Conservation (phyloP, 1,140 invertebrate species). For the Spodoptera frugiperda region DNA sequence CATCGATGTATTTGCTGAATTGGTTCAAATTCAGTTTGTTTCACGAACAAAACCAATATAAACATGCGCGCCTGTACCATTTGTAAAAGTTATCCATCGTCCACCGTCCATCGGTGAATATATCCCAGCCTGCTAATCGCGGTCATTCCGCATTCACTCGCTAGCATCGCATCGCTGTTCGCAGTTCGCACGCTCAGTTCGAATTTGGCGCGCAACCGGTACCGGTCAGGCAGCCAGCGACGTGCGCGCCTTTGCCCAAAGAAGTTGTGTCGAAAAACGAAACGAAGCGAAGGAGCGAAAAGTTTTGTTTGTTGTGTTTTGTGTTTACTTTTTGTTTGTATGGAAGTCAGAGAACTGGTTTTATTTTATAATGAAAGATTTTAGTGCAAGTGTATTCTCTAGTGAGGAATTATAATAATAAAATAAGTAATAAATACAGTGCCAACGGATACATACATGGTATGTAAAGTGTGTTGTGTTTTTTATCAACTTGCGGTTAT, state of each 20-base stretch:
- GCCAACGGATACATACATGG: constrained; percentile 52
- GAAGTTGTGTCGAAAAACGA: constrained; percentile 28
- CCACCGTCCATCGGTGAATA: constrained; percentile 43
- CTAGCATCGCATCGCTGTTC: constrained; percentile 43
- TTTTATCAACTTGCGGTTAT: constrained; percentile 77
- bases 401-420: background rate
- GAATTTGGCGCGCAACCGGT: constrained; percentile 79
- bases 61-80: constrained; percentile 45
- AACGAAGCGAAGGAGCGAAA: constrained; percentile 57
- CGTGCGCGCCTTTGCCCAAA: constrained; percentile 67
- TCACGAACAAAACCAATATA: constrained; percentile 47
- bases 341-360: constrained; percentile 51
- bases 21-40: constrained; percentile 24
- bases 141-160: constrained; percentile 51
- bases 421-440: constrained; percentile 33
- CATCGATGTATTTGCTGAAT: constrained; percentile 41
- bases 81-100: constrained; percentile 43
- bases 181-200: constrained; percentile 62
- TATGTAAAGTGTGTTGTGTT: constrained; percentile 67
- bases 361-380: constrained; percentile 29
- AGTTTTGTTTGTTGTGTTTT: constrained; percentile 63
- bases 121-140: constrained; percentile 41
- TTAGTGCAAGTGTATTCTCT: background rate
- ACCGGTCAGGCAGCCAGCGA: constrained; percentile 65
- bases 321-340: constrained; percentile 75